Base-by-base conservation (phyloP, 2,888 invertebrate genomes). In the Sipunculus nudus region DNA sequence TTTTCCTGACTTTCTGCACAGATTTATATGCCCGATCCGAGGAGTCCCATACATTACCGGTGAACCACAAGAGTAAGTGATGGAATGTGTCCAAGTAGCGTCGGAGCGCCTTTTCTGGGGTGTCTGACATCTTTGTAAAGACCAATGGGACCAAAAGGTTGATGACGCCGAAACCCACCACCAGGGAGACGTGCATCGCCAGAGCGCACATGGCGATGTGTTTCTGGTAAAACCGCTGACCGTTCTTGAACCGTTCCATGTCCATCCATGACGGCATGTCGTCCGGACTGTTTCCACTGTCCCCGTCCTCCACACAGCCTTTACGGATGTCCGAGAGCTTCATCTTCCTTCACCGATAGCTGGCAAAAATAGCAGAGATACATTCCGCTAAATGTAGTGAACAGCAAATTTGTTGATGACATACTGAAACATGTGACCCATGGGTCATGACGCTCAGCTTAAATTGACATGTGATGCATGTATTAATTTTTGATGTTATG, bases 11-110 rank as follows among this genome's bases (percentile, higher is more conserved):
- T 0, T 61, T 50, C 38, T 75, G 69, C 1, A 88, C 77, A 29
- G 86, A 86, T 32, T 79, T 80, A 61, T 84, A 77, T 0, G 85
- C 87, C 1, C 67, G 61, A 1, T 79, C 79, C 0, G 89, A 89
- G 67, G 53, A 10, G 13, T 87, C 78, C 85, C 85, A 87, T 32
- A 91, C 87, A 53, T 90, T 89, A 31, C 88, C 84, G 59, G 88
- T 87, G 79, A 94, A 93, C 95, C 95, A 96, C 3, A 89, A 82
- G 19, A 88, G 82, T 59, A 91, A 89, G 76, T 94, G 93, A 3
- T 90, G 86, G 41, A 92, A 85, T 0, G 95, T 95, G 5, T 90
- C 88, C 8, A 92, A 82, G 79, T 95, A 95, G 72, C 95, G 86
- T 63, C 86, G 88, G 81, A 92, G 92, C 0, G 93, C 90, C 0